A percentile compares a stretch with the other conserved stretches of the same genome.
These are phyloP conservation scores for Solen grandis DNA, from an alignment of 1,140 invertebrate species.

Conservation along the genomic window DNA sequence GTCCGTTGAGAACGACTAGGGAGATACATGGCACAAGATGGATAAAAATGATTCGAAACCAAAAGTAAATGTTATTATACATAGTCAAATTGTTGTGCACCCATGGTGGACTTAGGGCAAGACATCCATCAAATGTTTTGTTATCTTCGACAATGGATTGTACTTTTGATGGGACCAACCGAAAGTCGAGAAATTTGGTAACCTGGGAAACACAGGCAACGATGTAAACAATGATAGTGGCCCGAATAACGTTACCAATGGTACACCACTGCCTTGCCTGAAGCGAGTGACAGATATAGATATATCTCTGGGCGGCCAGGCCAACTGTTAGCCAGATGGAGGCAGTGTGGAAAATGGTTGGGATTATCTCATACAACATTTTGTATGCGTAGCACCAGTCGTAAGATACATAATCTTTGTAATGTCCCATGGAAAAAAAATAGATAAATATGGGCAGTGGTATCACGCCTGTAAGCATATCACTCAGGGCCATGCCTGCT, in stretches of 20 bases:
- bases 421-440: conserved; percentile 94
- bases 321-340: conserved; percentile 94
- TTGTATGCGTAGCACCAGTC: conserved; percentile 88
- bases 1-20: conserved; percentile 92
- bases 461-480: conserved; percentile 94
- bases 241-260: conserved; percentile 89
- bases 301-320: conserved; percentile 92
- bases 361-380: conserved; percentile 82
- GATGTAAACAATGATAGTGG: conserved; percentile 88
- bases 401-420: conserved; percentile 82
- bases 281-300: conserved; percentile 94
- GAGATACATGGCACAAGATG: conserved; percentile 93
- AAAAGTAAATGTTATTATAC: conserved; percentile 91
- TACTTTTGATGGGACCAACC: conserved; percentile 81
- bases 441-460: conserved; percentile 93
- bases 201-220: conserved; percentile 90
- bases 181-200: conserved; percentile 89
- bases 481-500: conserved; percentile 93
- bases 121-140: conserved; percentile 68
- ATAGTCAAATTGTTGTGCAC: conserved; percentile 84
- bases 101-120: conserved; percentile 59
- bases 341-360: conserved; percentile 94
- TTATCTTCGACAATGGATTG: conserved; percentile 85
- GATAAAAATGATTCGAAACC: conserved; percentile 94
- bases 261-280: conserved; percentile 93